A percentile compares a stretch with the other conserved stretches of the same genome.
Evolutionary conservation across 2,888 invertebrate genomes (phyloP).

Genomic region (Pseudanteris insignis): DNA sequence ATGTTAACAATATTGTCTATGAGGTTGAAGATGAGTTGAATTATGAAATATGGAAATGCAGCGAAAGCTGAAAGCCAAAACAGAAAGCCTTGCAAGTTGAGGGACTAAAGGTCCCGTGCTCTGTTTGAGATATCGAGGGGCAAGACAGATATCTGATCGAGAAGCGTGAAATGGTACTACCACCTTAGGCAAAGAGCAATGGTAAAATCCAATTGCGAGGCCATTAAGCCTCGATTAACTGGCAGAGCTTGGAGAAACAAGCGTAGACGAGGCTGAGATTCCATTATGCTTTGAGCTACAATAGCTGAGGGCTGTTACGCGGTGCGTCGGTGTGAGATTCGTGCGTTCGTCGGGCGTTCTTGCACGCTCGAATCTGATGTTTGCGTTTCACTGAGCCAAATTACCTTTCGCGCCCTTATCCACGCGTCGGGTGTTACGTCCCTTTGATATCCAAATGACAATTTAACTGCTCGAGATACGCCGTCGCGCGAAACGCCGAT

Average conservation of each 20-base stretch:
- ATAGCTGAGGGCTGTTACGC: slow-evolving; percentile 66
- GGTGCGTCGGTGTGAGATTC: slow-evolving; percentile 61
- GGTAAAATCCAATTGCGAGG: slow-evolving; percentile 67
- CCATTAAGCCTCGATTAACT: slow-evolving; percentile 65
- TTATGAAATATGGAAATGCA: slow-evolving; percentile 34
- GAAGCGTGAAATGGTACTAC: slow-evolving; percentile 60
- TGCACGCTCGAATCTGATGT: slow-evolving; percentile 53
- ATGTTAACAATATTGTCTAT: too few species aligned
- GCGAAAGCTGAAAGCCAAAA: slow-evolving; percentile 9
- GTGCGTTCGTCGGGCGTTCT: slow-evolving; percentile 59
- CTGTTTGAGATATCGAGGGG: slow-evolving; percentile 40
- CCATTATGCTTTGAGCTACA: slow-evolving; percentile 66
- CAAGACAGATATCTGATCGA: slow-evolving; percentile 54
- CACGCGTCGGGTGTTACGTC: slow-evolving; percentile 60
- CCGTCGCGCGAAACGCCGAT: slow-evolving; percentile 17
- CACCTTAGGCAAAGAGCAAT: slow-evolving; percentile 64
- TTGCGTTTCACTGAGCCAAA: slow-evolving; percentile 66
- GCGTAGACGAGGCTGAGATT: slow-evolving; percentile 60
- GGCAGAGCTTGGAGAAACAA: slow-evolving; percentile 51
- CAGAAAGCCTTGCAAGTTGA: slow-evolving; percentile 14
- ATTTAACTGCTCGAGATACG: slow-evolving; percentile 63
- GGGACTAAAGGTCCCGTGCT: slow-evolving; percentile 26
- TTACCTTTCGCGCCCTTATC: slow-evolving; percentile 65
- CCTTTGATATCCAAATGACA: slow-evolving; percentile 68
- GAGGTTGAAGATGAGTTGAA: not conserved